These are phyloP conservation scores for Megalopta genalis DNA, from an alignment of 1,140 invertebrate species.

Conservation along the genomic window DNA sequence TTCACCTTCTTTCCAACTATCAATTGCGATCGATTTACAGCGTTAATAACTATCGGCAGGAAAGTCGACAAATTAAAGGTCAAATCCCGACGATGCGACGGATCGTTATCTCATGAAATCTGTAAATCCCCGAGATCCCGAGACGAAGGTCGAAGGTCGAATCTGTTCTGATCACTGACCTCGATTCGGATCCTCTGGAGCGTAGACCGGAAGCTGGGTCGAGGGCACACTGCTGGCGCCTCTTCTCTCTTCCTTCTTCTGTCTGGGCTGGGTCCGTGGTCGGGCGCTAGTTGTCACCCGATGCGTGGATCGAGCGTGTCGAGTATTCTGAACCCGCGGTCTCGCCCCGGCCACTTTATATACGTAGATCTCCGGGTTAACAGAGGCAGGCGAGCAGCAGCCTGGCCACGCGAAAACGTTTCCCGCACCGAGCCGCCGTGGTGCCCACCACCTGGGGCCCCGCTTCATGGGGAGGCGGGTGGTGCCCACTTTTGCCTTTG, in stretches of 20 bases:
- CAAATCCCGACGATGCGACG: too few species aligned
- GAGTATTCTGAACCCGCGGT: conserved; percentile 77
- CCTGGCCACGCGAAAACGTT: background rate
- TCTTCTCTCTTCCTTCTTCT: conserved; percentile 20
- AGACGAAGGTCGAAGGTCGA: too few species aligned
- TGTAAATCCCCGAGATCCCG: too few species aligned
- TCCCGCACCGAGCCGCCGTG: background rate
- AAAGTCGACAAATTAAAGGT: too few species aligned
- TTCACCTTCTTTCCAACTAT: too few species aligned
- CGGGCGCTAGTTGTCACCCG: conserved; percentile 19
- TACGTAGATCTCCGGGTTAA: conserved; percentile 74
- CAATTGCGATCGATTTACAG: too few species aligned
- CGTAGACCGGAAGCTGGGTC: background rate
- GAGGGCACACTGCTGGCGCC: background rate
- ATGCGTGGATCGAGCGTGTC: conserved; percentile 73
- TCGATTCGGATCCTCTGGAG: background rate
- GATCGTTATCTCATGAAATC: too few species aligned
- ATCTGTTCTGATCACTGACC: conserved; percentile 7
- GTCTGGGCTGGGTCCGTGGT: conserved; percentile 11
- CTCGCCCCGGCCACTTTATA: conserved; percentile 78
- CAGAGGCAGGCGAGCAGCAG: background rate
- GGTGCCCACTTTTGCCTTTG: conserved; percentile 64
- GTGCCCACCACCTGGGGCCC: too few species aligned
- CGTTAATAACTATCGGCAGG: too few species aligned
- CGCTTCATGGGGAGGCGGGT: conserved; percentile 40